phyloP scores from a whole-genome alignment of 2,888 invertebrate species.

The Synergus japonicus region DNA sequence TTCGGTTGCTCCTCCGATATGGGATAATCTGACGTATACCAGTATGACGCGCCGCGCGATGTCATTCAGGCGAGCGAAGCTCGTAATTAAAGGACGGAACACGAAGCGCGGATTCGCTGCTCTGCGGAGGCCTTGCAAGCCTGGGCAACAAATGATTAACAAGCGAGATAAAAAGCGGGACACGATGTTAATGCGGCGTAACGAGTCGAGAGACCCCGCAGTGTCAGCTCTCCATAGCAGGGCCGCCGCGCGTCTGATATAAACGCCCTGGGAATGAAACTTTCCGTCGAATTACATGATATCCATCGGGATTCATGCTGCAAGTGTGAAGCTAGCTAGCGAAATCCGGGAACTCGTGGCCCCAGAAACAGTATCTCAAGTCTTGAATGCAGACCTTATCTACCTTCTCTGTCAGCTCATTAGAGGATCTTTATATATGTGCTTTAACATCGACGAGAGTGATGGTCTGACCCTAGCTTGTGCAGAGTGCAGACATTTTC shows the following conservation, averaged over 20 bases:
- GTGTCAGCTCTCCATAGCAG: slow-evolving; percentile 53
- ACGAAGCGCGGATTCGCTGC: slow-evolving; percentile 39
- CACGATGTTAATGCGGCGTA: slow-evolving; percentile 68
- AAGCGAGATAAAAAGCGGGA: slow-evolving; percentile 65
- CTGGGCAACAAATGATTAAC: slow-evolving; percentile 64
- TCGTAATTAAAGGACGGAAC: slow-evolving; percentile 53
- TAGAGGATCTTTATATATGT: slow-evolving; percentile 22
- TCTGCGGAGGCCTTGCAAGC: slow-evolving; percentile 46
- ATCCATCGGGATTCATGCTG: slow-evolving; percentile 50
- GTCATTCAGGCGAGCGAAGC: slow-evolving; percentile 29
- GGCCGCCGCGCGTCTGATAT: slow-evolving; percentile 42
- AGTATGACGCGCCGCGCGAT: slow-evolving; percentile 35
- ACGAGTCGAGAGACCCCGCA: slow-evolving; percentile 56
- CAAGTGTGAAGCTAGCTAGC: slow-evolving; percentile 24
- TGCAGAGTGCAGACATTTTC: too few relatives aligned
- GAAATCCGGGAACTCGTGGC: slow-evolving; percentile 27
- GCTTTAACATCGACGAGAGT: slow-evolving; percentile 8
- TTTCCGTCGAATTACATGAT: slow-evolving; percentile 56
- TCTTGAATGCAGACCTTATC: slow-evolving; percentile 17
- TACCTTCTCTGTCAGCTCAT: slow-evolving; percentile 33
- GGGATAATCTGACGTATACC: slow-evolving; percentile 1
- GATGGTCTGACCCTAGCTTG: neutral
- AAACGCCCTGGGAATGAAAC: slow-evolving; percentile 46
- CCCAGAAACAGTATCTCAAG: slow-evolving; percentile 18
- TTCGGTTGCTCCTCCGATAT: slow-evolving; percentile 11